Base-by-base conservation (phyloP, 53 echinoderm and acorn worm species). In the Echinarachnius parma region DNA sequence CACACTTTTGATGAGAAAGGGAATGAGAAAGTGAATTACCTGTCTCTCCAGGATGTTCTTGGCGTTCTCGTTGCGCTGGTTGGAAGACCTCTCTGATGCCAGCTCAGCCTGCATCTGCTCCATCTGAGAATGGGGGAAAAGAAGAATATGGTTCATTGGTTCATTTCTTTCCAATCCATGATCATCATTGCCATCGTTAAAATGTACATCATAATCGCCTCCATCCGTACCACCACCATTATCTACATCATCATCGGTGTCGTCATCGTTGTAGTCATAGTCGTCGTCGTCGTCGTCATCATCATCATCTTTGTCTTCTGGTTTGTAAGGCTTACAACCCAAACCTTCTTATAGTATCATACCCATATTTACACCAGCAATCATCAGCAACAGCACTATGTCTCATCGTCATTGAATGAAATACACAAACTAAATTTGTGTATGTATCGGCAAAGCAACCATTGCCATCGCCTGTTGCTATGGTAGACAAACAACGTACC, bases 31-130 rank as follows among this genome's bases (percentile, higher is more conserved):
- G 0, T 61, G 29, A 19, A 79, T 28, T 70, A 92, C 92, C 87
- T 92, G 93, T 87, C 96, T 78, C 47, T 96, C 96, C 8, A 96
- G 71, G 45, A 84, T 84, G 35, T 82, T 67, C 65, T 87, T 87
- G 32, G 82, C 79, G 58, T 84, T 91, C 52, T 96, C 96, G 30
- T 91, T 82, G 22, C 91, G 84, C 46, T 96, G 96, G 62, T 75
- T 82, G 77, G 87, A 75, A 3, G 96, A 96, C 23, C 88, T 62
- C 80, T 96, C 96, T 1, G 96, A 87, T 28, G 87, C 82, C 5
- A 96, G 91, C 77, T 96, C 96, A 57, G 87, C 84, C 56, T 91
- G 87, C 60, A 82, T 37, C 31, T 85, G 79, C 62, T 96, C 96
- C 79, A 96, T 79, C 96, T 96, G 65, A 59, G 20, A 45, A 9